These are phyloP conservation scores for Montipora foliosa DNA, from an alignment of 64 coral and sea anemone species.

Conservation along the genomic window DNA sequence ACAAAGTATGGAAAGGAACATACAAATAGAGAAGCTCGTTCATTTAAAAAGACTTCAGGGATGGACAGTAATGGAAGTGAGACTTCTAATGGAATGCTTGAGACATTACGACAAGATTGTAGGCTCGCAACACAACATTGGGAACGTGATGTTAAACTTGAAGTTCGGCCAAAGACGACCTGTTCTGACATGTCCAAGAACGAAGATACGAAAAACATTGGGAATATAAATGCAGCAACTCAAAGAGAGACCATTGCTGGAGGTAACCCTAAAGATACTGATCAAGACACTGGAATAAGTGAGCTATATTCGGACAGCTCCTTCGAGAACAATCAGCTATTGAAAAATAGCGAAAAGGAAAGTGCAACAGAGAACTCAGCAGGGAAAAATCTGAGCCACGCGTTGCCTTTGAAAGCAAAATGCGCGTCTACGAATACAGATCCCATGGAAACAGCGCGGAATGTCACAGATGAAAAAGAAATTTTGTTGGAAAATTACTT, in stretches of 20 bases:
- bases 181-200: not conserved
- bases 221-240: not conserved
- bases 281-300: slow-evolving; percentile 69
- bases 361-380: not conserved
- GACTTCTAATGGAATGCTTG: slow-evolving; percentile 31
- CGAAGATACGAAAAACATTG: not conserved
- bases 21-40: not conserved
- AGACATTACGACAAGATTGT: not conserved
- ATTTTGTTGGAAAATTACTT: not conserved
- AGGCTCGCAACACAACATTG: not conserved
- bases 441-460: not conserved
- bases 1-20: not conserved
- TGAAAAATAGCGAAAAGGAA: not conserved
- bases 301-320: slow-evolving; percentile 76
- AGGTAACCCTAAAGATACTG: slow-evolving; percentile 34
- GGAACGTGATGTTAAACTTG: too few species aligned
- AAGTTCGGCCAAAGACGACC: not conserved
- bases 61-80: slow-evolving; percentile 31
- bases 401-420: not conserved
- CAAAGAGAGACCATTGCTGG: not conserved
- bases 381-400: not conserved
- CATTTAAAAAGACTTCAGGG: not conserved
- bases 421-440: slow-evolving; percentile 27
- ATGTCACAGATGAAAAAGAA: not conserved
- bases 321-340: slow-evolving; percentile 22